These are phyloP conservation scores for Dichetophora obliterata DNA, from an alignment of 2,888 invertebrate species.

Conservation along the genomic window DNA sequence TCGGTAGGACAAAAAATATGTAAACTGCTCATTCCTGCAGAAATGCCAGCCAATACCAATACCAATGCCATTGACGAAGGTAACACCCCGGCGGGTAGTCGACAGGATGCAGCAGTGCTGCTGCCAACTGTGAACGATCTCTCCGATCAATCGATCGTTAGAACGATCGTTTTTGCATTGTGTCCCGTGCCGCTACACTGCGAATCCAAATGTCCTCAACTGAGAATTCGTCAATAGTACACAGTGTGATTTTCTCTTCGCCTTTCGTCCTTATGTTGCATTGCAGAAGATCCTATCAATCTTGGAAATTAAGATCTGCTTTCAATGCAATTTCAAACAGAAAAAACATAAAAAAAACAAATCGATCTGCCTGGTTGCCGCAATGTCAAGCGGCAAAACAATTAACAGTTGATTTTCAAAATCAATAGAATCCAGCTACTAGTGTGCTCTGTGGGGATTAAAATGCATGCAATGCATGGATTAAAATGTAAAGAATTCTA, in stretches of 20 bases:
- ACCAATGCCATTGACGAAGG: background rate
- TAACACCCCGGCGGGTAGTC: constrained; percentile 29
- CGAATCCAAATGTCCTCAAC: constrained; percentile 21
- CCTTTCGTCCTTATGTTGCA: background rate
- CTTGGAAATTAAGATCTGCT: background rate
- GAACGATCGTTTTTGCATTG: constrained; percentile 1
- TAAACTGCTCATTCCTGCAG: background rate
- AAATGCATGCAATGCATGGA: no score
- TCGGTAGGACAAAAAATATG: background rate
- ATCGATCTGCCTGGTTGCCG: background rate
- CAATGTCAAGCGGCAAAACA: constrained; percentile 2
- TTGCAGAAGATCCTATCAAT: constrained; percentile 2
- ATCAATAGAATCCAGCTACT: constrained; percentile 26
- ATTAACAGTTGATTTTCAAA: constrained; percentile 6
- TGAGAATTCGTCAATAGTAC: constrained; percentile 10
- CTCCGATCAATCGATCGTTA: constrained; percentile 14
- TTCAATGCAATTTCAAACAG: background rate
- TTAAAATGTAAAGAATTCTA: no score
- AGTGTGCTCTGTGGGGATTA: constrained; percentile 5
- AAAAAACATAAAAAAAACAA: background rate
- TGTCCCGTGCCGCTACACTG: constrained; percentile 25
- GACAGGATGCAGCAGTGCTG: constrained; percentile 34
- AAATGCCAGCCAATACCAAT: background rate
- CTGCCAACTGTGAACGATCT: constrained; percentile 27
- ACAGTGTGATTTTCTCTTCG: constrained; percentile 1